Conservation (phyloP, 2,797 vertebrate genomes). For the Todus mexicanus region DNA sequence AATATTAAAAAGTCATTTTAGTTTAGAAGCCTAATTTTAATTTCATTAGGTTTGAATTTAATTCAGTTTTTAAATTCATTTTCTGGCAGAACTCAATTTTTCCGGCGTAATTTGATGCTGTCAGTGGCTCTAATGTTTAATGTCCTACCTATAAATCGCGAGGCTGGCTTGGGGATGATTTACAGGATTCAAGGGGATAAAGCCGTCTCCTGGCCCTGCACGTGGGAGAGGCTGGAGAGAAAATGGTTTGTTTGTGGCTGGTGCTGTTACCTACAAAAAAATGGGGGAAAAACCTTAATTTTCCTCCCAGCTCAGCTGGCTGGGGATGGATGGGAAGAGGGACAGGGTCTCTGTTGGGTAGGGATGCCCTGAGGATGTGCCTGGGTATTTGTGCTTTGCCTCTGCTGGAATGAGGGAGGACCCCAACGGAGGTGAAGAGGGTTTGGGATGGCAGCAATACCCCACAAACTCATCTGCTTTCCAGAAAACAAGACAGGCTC, state of each 20-base stretch:
- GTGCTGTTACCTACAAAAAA: background rate
- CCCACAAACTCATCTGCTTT: background rate
- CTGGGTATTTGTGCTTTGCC: background rate
- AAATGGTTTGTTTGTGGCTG: background rate
- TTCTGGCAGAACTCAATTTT: slow-evolving; percentile 65
- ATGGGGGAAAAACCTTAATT: background rate
- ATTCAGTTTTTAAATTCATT: slow-evolving; percentile 66
- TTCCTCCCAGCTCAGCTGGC: background rate
- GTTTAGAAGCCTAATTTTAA: slow-evolving; percentile 69
- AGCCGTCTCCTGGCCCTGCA: background rate
- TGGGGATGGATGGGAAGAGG: background rate
- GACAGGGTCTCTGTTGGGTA: background rate
- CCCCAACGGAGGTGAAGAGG: rapidly evolving
- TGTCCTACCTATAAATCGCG: slow-evolving; percentile 59
- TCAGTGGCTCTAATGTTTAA: slow-evolving; percentile 69
- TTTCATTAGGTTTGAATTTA: slow-evolving; percentile 68
- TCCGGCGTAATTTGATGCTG: slow-evolving; percentile 69
- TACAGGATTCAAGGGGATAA: slow-evolving; percentile 35
- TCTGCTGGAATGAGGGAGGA: background rate
- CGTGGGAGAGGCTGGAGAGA: background rate
- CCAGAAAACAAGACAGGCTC: background rate
- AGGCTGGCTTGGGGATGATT: slow-evolving; percentile 64
- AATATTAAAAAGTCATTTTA: slow-evolving; percentile 67
- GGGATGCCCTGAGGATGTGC: background rate
- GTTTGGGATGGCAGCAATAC: background rate